Conservation (phyloP, 2,797 vertebrate species). For the Fringilla coelebs region DNA sequence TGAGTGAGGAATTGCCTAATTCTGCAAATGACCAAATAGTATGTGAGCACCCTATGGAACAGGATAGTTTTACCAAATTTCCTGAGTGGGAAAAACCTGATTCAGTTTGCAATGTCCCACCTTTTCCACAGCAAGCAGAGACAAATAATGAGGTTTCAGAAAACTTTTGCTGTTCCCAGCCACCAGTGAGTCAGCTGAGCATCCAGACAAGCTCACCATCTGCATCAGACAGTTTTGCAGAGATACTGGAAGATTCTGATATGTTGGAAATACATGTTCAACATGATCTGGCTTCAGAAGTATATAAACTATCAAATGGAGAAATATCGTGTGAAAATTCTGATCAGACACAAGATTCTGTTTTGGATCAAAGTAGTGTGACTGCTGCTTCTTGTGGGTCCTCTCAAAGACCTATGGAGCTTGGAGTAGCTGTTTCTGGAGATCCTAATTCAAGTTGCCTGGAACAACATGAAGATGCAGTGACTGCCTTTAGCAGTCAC, state of each 20-base stretch:
- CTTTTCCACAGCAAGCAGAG: conserved; percentile 26
- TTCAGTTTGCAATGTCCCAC: conserved; percentile 4
- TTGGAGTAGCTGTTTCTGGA: background rate
- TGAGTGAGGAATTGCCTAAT: conserved; percentile 34
- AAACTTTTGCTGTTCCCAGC: conserved; percentile 21
- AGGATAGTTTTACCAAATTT: background rate
- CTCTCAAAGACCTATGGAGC: background rate
- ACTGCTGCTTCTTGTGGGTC: background rate
- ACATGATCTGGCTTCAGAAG: background rate
- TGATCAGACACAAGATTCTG: conserved; percentile 19
- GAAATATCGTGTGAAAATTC: background rate
- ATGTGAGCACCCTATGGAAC: background rate
- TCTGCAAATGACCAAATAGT: conserved; percentile 44
- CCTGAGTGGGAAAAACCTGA: conserved; percentile 69
- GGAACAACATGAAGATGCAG: background rate
- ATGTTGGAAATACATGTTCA: background rate
- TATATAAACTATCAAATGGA: background rate
- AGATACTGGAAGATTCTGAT: background rate
- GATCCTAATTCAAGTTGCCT: background rate
- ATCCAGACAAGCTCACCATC: background rate
- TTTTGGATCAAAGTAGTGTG: background rate
- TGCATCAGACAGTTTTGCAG: background rate
- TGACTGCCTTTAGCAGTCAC: background rate
- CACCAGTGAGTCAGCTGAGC: conserved; percentile 8
- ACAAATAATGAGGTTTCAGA: conserved; percentile 42